Conservation (phyloP, 2,113 vertebrate genomes). For the Oncorhynchus gorbuscha region DNA sequence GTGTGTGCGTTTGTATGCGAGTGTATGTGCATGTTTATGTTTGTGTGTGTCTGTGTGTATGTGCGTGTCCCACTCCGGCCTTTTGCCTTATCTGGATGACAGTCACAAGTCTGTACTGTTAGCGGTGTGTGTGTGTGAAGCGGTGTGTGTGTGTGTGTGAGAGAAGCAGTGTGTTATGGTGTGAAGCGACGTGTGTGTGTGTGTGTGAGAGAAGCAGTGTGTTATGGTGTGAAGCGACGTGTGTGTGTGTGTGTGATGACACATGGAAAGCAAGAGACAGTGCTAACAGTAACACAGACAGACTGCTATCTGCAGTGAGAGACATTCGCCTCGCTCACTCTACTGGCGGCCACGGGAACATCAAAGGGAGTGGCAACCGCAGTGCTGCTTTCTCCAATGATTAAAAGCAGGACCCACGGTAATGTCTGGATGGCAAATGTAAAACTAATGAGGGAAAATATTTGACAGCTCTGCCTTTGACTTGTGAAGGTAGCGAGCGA, state of each 20-base stretch:
- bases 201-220: neutral
- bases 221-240: neutral
- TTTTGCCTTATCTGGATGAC: neutral
- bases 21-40: no score
- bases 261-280: neutral
- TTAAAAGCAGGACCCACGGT: constrained; percentile 65
- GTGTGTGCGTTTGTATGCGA: neutral
- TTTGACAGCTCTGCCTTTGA: constrained; percentile 54
- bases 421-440: constrained; percentile 69
- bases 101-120: neutral
- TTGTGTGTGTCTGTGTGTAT: no score
- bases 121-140: neutral
- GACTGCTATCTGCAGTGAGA: neutral
- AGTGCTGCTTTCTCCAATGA: constrained; percentile 46
- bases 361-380: constrained; percentile 49
- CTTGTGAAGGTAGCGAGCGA: constrained; percentile 37
- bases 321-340: neutral
- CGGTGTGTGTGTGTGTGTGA: no score
- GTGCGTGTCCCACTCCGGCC: no score
- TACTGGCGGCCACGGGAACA: constrained; percentile 21
- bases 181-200: neutral
- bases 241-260: constrained; percentile 1
- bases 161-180: neutral
- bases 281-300: neutral
- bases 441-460: constrained; percentile 68